These are phyloP conservation scores for Cyanoderma ruficeps DNA, from an alignment of 2,113 vertebrate genomes.

Conservation along the genomic window DNA sequence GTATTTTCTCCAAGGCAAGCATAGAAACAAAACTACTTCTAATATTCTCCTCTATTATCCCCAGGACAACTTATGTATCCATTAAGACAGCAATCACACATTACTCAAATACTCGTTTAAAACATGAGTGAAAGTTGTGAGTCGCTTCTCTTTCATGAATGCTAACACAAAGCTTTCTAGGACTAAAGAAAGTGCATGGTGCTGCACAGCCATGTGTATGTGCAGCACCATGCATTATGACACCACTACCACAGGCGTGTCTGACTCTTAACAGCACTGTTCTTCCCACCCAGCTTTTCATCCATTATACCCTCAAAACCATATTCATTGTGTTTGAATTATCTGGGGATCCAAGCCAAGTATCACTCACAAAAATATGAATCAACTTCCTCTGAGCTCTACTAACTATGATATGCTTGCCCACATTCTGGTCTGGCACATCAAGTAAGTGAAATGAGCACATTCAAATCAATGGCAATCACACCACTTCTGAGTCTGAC, in stretches of 20 bases:
- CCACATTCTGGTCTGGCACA: neutral
- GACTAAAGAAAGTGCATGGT: too few relatives aligned
- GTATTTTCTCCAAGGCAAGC: neutral
- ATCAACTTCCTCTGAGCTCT: neutral
- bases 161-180: neutral
- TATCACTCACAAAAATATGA: neutral
- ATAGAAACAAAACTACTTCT: neutral
- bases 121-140: neutral
- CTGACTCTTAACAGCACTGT: neutral
- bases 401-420: neutral
- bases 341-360: neutral
- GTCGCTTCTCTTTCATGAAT: neutral
- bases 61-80: neutral
- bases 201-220: neutral
- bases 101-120: neutral
- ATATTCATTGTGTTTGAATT: neutral
- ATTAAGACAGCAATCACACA: neutral
- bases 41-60: neutral
- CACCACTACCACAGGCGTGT: neutral
- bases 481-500: neutral
- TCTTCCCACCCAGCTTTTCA: neutral
- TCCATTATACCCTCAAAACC: neutral
- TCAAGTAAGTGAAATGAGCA: neutral
- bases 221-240: neutral
- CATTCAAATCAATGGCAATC: neutral